phyloP scores from a whole-genome alignment of 1,140 invertebrate species.

The Caenorhabditis briggsae region DNA sequence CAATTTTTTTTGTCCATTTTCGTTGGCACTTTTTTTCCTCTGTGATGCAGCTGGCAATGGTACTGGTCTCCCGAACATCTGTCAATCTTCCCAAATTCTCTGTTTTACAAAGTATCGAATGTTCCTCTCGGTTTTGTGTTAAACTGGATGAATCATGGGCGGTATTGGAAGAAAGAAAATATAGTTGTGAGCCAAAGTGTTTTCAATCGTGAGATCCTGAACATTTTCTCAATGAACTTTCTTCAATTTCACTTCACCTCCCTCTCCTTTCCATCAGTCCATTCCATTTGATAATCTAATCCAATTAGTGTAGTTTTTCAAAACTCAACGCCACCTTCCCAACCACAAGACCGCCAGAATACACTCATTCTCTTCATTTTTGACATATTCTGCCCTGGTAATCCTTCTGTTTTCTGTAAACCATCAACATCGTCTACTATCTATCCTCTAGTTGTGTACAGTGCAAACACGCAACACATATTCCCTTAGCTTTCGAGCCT shows the following conservation, averaged over 20 bases:
- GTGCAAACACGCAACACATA: neutral
- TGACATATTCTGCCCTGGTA: neutral
- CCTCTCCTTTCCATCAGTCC: neutral
- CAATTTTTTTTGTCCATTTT: no score
- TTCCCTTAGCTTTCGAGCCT: neutral
- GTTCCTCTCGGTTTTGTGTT: no score
- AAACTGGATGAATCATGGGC: no score
- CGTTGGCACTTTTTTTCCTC: no score
- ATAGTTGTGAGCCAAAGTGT: no score
- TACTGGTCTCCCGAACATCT: no score
- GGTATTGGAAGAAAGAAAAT: no score
- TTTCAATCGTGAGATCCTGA: no score
- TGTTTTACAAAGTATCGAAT: no score
- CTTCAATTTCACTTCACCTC: neutral
- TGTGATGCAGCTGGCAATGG: no score
- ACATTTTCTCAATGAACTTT: neutral
- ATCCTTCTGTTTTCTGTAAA: constrained; percentile 20
- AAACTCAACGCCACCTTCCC: neutral
- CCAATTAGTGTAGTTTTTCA: constrained; percentile 33
- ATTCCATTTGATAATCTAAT: neutral
- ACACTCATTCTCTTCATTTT: neutral
- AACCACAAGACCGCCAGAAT: no score
- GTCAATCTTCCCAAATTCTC: no score
- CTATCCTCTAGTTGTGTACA: neutral
- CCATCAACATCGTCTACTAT: neutral